Evolutionary conservation across 1,140 invertebrate species (phyloP).

Genomic region (Coptotermes formosanus): DNA sequence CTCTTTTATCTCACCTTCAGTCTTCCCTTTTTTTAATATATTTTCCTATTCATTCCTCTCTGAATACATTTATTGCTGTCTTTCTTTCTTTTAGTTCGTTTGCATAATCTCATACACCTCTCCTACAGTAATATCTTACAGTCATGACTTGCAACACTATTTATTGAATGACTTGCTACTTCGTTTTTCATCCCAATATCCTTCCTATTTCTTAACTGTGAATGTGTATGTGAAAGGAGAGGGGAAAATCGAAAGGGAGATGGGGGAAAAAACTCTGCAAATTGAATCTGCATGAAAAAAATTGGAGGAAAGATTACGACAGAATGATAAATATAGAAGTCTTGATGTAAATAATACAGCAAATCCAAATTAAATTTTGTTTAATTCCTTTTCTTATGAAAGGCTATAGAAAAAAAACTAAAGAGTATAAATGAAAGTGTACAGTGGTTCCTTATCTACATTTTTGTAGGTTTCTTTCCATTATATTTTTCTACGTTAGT

Average conservation of each 20-base stretch:
- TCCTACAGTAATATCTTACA: neutral
- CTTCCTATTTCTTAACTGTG: neutral
- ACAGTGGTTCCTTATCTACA: neutral
- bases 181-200: neutral
- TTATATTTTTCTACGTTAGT: neutral
- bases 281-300: constrained; percentile 32
- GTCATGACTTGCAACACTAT: neutral
- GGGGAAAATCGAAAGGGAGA: neutral
- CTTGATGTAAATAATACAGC: constrained; percentile 38
- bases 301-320: constrained; percentile 17
- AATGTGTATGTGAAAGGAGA: neutral
- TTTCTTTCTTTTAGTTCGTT: too few relatives aligned
- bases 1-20: too few relatives aligned
- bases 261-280: constrained; percentile 22
- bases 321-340: constrained; percentile 23
- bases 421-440: constrained; percentile 18
- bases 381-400: constrained; percentile 29
- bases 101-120: too few relatives aligned
- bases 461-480: neutral
- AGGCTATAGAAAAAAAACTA: neutral
- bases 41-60: too few relatives aligned
- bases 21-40: too few relatives aligned
- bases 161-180: constrained; percentile 4
- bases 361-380: constrained; percentile 36
- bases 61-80: too few relatives aligned